Conservation (phyloP, 2,797 vertebrate species). For the Pteronotus mesoamericanus region DNA sequence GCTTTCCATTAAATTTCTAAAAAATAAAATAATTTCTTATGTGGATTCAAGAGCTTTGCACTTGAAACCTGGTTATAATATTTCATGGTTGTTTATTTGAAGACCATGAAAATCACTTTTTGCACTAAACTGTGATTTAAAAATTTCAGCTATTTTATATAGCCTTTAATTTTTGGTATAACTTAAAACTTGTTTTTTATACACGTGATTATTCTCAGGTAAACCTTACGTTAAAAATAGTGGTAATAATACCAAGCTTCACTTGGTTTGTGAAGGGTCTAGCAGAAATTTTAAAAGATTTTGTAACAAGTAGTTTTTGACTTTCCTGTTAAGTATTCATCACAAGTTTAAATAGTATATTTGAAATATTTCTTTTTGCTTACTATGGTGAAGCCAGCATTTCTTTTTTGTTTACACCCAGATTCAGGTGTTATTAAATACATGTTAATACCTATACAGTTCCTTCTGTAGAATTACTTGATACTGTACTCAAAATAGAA, state of each 20-base stretch:
- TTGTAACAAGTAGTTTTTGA: conserved; percentile 21
- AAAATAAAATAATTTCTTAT: background rate
- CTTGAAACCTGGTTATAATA: conserved; percentile 25
- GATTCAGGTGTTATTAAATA: conserved; percentile 11
- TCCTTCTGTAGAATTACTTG: background rate
- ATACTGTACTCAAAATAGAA: conserved; percentile 27
- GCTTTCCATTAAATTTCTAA: background rate
- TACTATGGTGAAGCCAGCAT: background rate
- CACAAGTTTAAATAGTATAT: conserved; percentile 16
- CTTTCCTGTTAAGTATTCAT: conserved; percentile 12
- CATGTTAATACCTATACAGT: background rate
- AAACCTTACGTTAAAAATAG: conserved; percentile 33
- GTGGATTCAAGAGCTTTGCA: background rate
- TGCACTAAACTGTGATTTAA: conserved; percentile 13
- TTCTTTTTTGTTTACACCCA: background rate
- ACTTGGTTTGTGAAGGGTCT: background rate
- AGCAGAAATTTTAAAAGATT: conserved; percentile 52
- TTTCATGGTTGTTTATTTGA: background rate
- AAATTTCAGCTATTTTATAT: conserved; percentile 32
- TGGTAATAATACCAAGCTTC: background rate
- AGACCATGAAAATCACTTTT: conserved; percentile 31
- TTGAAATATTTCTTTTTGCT: conserved; percentile 4
- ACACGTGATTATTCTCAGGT: conserved; percentile 18
- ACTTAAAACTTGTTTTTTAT: conserved; percentile 11
- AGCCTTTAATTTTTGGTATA: background rate